Base-by-base conservation (phyloP, 2,888 invertebrate genomes). In the Amphiduros pacificus region DNA sequence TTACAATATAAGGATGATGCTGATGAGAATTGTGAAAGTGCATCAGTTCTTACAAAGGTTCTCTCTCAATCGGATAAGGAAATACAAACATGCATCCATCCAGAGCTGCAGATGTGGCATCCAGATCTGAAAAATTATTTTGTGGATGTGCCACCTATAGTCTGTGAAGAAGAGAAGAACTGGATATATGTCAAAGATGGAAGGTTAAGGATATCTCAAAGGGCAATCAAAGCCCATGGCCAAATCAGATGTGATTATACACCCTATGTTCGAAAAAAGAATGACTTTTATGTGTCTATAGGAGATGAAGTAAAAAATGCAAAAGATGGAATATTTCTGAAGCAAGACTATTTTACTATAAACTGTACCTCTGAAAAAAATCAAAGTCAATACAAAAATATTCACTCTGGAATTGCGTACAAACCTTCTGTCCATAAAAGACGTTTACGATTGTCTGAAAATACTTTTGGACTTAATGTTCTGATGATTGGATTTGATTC, bases 401-500 rank as follows among this genome's bases (percentile, higher is more conserved):
- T 88, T 66, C 82, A 90, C 60, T 87, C 87, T 14, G 89, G 90
- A 11, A 85, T 72, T n/a, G 57, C 62, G 11, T 64, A 63, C 20
- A 55, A 63, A 17, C 50, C 58, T 9, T 49, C 28, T 22, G 41
- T 66, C 24, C 64, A 63, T 27, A 55, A 53, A 11, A 31, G 51
- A 2, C 29, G 31, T 6, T n/a, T n/a, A 20, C 1, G 32, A 24
- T 22, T 1, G n/a, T 22, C 50, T 4, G 11, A 41, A 24, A 48
- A 58, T n/a, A 55, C 28, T 2, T 48, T 64, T 31, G 61, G 54
- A 14, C 53, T 69, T 14, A 59, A 71, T 53, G 56, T 71, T 2
- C 81, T 94, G 0, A 91, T 93, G 85, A 88, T 93, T 65, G 93
- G 92, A 1, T 91, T 92, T 73, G 94, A 95, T 82, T 94, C 94